Conservation (phyloP, 2,113 vertebrate genomes). For the Solenodon paradoxus region DNA sequence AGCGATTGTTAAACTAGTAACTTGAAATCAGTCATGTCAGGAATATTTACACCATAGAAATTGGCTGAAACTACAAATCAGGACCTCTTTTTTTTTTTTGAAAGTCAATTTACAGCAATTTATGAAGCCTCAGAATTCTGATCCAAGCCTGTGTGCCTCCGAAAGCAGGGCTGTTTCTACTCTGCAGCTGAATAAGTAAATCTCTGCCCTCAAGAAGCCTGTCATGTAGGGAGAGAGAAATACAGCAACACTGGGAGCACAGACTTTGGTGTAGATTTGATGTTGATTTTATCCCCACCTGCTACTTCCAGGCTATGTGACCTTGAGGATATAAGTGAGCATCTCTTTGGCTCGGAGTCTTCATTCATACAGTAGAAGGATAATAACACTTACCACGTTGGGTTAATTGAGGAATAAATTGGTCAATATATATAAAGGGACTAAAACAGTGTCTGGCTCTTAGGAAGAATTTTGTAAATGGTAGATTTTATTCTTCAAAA, state of each 20-base stretch:
- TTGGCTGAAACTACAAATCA: neutral
- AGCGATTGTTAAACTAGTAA: neutral
- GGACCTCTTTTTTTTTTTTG: neutral
- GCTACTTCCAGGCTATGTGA: neutral
- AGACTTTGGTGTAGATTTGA: neutral
- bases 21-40: neutral
- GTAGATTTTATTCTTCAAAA: neutral
- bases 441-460: neutral
- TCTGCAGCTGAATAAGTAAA: neutral
- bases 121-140: neutral
- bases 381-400: neutral
- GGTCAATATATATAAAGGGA: neutral
- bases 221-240: neutral
- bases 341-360: neutral
- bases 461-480: neutral
- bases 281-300: neutral
- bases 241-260: neutral
- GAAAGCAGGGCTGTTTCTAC: neutral
- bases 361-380: neutral
- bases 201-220: neutral
- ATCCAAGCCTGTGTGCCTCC: neutral
- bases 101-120: neutral
- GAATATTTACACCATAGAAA: neutral
- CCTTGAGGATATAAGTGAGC: neutral
- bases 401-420: neutral